Evolutionary conservation across 2,888 invertebrate species (phyloP), one percentile per base, ranked within the genome.

Genomic region (Drosophila heteroneura): DNA sequence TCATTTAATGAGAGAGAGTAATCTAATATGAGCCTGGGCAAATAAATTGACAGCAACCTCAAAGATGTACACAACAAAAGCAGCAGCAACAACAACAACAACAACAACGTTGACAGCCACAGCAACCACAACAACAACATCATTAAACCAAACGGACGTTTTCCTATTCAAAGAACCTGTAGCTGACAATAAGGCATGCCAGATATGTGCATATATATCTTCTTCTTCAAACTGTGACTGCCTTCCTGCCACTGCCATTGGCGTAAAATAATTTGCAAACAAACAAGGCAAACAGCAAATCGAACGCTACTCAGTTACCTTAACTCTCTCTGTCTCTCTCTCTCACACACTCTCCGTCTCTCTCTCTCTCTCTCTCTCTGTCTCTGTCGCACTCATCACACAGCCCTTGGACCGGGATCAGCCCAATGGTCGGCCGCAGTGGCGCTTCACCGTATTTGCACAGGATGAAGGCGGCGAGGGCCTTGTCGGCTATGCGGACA

Each of bases 391-490:
- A 22, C 22, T 33, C 33, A 98, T 26, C 26, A 16, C 47, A 19
- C 94, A 98, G 97, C 98, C 98, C 57, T 94, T 99, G 93, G 99
- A 99, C 94, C 95, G 99, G 84, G 99, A 99, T 95, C 98, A 98
- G 92, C 99, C 99, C 9, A 97, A 97, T 93, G 99, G 99, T 41
- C 95, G 98, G 80, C 98, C 98, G 3, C 98, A 98, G 93, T 98
- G 98, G 98, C 95, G 98, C 85, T 98, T 98, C 93, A 98, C 98
- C 5, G 98, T 98, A 12, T 98, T 98, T 93, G 98, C 98, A 59
- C 98, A 98, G 94, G 98, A 98, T 92, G 98, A 98, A 94, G 97
- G 98, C 37, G 98, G 98, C 56, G 98, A 98, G 94, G 98, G 98
- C 59, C 95, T 98, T 53, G 98, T 98, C 57, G 99, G 99, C 76